Base-by-base conservation (phyloP, 1,140 invertebrate species). In the Lethocerus indicus region DNA sequence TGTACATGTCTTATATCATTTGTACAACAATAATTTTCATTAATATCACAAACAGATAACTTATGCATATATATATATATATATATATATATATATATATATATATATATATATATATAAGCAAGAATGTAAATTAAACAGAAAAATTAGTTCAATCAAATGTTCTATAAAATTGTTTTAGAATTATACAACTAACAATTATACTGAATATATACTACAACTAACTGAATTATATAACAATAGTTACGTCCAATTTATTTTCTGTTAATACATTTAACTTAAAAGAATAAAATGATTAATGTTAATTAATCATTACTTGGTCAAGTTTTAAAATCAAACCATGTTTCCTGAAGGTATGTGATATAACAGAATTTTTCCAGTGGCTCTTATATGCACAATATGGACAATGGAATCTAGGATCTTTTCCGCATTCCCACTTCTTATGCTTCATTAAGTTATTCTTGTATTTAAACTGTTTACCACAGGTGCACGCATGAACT, bases 401-500 rank as follows among this genome's bases (percentile, higher is more conserved):
- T 13, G 39, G 25, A 43, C 71, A 68, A 45, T 61, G 63, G 59
- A 70, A 72, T n/a, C 69, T 60, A 2, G 73, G 72, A 39, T 71
- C 71, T 54, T 73, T 68, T 13, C 73, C 73, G 49, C 73, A 75
- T 57, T 75, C 72, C 61, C 66, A 67, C 50, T 61, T 66, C 54
- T 71, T 68, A 35, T 61, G 59, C 1, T 29, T 14, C 16, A 29
- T 37, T 25, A 57, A 26, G 27, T 46, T 55, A 9, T 25, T 23
- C n/a, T 21, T 32, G 41, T 53, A 36, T 18, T 54, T 56, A 45
- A 56, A 56, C 27, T 20, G 39, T 36, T 48, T 36, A 32, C 54
- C 56, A 45, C 54, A 56, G 12, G 24, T n/a, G 26, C 49, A 51
- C n/a, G n/a, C n/a, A n/a, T n/a, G n/a, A n/a, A n/a, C n/a, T n/a